A percentile compares a stretch with the other conserved stretches of the same genome.
phyloP scores from a whole-genome alignment of 2,888 invertebrate genomes.

The Macaria notata region DNA sequence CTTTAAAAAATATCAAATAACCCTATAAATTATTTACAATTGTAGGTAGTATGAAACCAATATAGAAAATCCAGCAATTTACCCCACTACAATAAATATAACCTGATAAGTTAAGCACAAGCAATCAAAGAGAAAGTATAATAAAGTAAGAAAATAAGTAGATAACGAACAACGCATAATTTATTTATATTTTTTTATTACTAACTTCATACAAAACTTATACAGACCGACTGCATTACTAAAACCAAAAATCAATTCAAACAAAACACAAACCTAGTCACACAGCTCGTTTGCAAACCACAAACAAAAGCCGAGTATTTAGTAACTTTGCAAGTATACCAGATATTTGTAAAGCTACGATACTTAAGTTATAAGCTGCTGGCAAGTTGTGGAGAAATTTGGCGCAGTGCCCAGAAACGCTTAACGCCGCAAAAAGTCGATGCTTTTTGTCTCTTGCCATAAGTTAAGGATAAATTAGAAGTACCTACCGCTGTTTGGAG shows the following conservation, averaged over 20 bases:
- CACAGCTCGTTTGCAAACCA: conserved; percentile 12
- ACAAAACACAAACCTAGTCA: background rate
- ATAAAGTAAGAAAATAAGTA: too few species aligned
- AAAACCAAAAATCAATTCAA: background rate
- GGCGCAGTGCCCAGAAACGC: conserved; percentile 34
- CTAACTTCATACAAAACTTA: too few species aligned
- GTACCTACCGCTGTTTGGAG: too few species aligned
- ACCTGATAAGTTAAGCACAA: too few species aligned
- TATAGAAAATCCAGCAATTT: too few species aligned
- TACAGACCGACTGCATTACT: background rate
- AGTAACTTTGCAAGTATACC: conserved; percentile 27
- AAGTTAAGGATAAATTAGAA: conserved; percentile 8
- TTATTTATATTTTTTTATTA: too few species aligned
- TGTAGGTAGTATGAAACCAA: too few species aligned
- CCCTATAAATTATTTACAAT: too few species aligned
- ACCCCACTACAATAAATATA: too few species aligned
- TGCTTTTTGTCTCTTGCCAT: conserved; percentile 35
- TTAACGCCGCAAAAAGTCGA: conserved; percentile 36
- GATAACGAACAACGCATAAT: too few species aligned
- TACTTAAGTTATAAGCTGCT: conserved; percentile 40
- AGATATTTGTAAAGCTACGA: conserved; percentile 37
- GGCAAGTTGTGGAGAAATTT: conserved; percentile 36
- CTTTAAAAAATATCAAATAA: too few species aligned
- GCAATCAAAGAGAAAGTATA: too few species aligned
- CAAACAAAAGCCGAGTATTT: conserved; percentile 18